Conservation (phyloP, 2,888 invertebrate genomes). For the Antheraea assamensis region DNA sequence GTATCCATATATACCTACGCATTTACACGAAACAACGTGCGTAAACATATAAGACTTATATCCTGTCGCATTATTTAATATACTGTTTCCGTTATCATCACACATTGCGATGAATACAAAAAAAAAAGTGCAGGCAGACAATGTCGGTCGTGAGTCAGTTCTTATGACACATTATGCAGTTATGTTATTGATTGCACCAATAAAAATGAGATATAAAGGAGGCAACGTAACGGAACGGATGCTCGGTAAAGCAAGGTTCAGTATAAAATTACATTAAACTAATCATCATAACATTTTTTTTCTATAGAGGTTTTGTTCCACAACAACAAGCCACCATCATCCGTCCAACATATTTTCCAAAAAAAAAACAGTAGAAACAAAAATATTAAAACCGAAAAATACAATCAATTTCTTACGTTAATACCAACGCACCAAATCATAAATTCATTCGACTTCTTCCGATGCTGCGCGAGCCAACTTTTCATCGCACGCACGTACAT, state of each 20-base stretch:
- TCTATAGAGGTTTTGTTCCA: background rate
- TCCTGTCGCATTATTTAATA: constrained; percentile 24
- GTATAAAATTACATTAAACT: constrained; percentile 3
- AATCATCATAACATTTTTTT: background rate
- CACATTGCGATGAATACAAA: constrained; percentile 31
- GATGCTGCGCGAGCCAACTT: no score
- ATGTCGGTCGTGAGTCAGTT: constrained; percentile 56
- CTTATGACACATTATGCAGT: constrained; percentile 49
- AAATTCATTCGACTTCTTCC: no score
- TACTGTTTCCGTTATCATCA: constrained; percentile 37
- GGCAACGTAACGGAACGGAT: constrained; percentile 17
- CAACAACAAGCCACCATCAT: no score
- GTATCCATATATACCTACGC: background rate
- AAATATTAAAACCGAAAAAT: no score
- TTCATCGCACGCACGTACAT: no score
- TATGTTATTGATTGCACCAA: constrained; percentile 52
- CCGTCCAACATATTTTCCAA: no score
- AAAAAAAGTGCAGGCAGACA: constrained; percentile 42
- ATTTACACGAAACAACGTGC: background rate
- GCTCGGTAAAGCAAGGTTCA: background rate
- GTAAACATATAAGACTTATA: constrained; percentile 11
- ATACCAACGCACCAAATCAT: no score
- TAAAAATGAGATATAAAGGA: constrained; percentile 30
- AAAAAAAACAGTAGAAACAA: no score
- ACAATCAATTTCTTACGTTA: no score